phyloP scores from a whole-genome alignment of 2,888 invertebrate species.

The Pseudolycoriella hygida region DNA sequence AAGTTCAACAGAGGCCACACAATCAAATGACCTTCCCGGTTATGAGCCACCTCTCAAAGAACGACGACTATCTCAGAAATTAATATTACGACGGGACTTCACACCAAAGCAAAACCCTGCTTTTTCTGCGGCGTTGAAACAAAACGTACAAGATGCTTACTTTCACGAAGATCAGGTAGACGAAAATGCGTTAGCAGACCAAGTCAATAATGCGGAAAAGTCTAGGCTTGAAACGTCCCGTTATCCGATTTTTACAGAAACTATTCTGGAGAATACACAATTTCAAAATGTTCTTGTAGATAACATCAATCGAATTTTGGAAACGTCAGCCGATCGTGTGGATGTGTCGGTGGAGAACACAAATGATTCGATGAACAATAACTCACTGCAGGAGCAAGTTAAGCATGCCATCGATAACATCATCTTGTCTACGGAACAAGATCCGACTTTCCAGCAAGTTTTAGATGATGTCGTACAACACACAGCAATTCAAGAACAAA shows the following conservation, averaged over 20 bases:
- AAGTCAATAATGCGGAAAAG: too few species aligned
- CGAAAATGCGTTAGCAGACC: too few species aligned
- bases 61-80: too few species aligned
- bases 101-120: too few species aligned
- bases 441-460: slow-evolving; percentile 23
- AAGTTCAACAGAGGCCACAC: too few species aligned
- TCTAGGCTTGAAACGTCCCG: too few species aligned
- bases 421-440: slow-evolving; percentile 22
- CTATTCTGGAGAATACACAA: slow-evolving; percentile 19
- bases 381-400: slow-evolving; percentile 13
- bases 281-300: slow-evolving; percentile 21
- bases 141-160: too few species aligned
- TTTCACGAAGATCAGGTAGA: too few species aligned
- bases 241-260: slow-evolving; percentile 16
- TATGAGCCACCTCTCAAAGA: too few species aligned
- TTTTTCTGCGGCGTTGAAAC: too few species aligned
- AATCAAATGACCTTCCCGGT: too few species aligned
- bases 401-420: slow-evolving; percentile 23
- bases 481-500: neutral
- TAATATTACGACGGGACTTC: too few species aligned
- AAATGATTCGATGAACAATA: neutral
- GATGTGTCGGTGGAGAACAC: neutral
- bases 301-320: slow-evolving; percentile 20
- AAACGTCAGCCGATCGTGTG: slow-evolving; percentile 1
- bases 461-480: slow-evolving; percentile 18